Evolutionary conservation across 2,888 invertebrate genomes (phyloP).

Genomic region (Drosophila emarginata): DNA sequence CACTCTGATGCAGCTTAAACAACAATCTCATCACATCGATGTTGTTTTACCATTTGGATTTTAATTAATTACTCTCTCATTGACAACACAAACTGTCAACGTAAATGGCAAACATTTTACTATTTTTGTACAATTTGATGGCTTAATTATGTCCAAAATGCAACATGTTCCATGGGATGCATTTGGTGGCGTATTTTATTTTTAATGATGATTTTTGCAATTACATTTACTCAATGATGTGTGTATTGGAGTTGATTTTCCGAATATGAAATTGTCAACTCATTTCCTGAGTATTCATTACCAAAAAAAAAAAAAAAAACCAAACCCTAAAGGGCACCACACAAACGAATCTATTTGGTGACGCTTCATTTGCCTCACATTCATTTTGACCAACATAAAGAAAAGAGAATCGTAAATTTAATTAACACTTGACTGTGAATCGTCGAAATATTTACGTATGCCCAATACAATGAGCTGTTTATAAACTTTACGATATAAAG

Average conservation of each 20-base stretch:
- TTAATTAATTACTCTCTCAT: slow-evolving; percentile 59
- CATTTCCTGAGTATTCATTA: slow-evolving; percentile 49
- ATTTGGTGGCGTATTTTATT: slow-evolving; percentile 57
- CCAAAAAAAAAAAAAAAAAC: not conserved
- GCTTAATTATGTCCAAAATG: slow-evolving; percentile 76
- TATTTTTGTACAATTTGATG: slow-evolving; percentile 59
- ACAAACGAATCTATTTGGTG: slow-evolving; percentile 50
- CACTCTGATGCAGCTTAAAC: not conserved
- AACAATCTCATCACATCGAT: not conserved
- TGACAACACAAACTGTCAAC: slow-evolving; percentile 69
- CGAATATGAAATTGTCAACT: slow-evolving; percentile 59
- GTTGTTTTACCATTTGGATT: slow-evolving; percentile 9
- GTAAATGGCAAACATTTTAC: slow-evolving; percentile 70
- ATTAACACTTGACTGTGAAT: slow-evolving; percentile 66
- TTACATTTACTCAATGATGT: slow-evolving; percentile 32
- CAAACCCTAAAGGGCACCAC: slow-evolving; percentile 46
- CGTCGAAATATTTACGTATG: slow-evolving; percentile 25
- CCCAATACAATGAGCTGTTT: slow-evolving; percentile 40
- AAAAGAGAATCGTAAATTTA: slow-evolving; percentile 57
- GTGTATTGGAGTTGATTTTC: slow-evolving; percentile 14
- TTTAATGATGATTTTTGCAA: slow-evolving; percentile 43
- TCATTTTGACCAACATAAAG: slow-evolving; percentile 36
- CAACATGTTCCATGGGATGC: slow-evolving; percentile 46
- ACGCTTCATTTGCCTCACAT: slow-evolving; percentile 66
- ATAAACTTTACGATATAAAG: slow-evolving; percentile 31